Evolutionary conservation across 1,140 invertebrate species (phyloP), one percentile per base, ranked within the genome.

Genomic region (Aphidius gifuensis): DNA sequence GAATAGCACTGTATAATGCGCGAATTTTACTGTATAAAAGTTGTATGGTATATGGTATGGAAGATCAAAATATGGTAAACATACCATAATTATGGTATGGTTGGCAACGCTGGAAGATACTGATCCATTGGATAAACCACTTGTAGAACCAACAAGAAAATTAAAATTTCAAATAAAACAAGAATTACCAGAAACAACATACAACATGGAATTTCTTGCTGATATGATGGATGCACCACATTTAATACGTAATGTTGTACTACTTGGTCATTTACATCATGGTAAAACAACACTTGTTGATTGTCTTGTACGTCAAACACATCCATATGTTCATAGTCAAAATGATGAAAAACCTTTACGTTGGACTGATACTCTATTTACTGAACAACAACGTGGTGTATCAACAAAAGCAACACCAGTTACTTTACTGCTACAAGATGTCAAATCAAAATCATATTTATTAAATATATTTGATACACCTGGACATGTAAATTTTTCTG

Each of bases 401-500:
- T 97, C 95, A 11, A 99, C 97, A 16, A 99, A 99, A 83, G 89
- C 95, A 0, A 94, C 92, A 53, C 98, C 98, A 0, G 90, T 99
- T 0, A 98, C 96, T 0, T 80, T 99, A 1, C 86, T 99, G 0
- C 78, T 99, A 59, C 95, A 94, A 73, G 95, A 98, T 80, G 88
- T 95, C 1, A 94, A 93, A 73, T 90, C 90, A 23, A 99, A 99
- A 79, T 98, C 94, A 11, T 97, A 92, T 81, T 82, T 99, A 11
- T 83, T 99, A 61, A 99, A 99, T 75, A 87, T 99, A 61, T 95
- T 98, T 77, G 97, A 99, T 74, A 98, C 97, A 3, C 96, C 97
- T n/a, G 96, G 90, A n/a, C 98, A 99, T 84, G 97, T 99, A 0
- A 99, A 99, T 77, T 99, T 99, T 76, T 99, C 97, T 23, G 98